These are phyloP conservation scores for Pristionchus fissidentatus DNA, from an alignment of 2,888 invertebrate species.

Conservation along the genomic window DNA sequence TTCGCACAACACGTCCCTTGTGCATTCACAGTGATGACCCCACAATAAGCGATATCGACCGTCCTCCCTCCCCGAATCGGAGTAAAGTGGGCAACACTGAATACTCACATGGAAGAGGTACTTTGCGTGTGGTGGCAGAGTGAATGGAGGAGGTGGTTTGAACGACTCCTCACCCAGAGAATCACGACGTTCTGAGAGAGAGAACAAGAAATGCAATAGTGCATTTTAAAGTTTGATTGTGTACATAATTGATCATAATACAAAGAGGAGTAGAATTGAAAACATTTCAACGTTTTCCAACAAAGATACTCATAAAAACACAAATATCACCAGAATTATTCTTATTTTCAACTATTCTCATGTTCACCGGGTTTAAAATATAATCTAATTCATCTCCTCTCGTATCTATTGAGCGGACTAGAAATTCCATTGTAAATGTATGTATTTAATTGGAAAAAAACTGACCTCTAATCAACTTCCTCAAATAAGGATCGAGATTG, in stretches of 20 bases:
- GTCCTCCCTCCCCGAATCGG: too few species aligned
- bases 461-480: conserved; percentile 93
- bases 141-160: conserved; percentile 48
- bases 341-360: background rate
- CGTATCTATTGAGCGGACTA: background rate
- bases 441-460: too few species aligned
- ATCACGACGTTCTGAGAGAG: conserved; percentile 43
- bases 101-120: conserved; percentile 57
- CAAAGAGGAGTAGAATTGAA: background rate
- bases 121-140: conserved; percentile 61
- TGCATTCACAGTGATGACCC: background rate
- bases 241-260: background rate
- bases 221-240: background rate
- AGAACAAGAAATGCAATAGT: background rate
- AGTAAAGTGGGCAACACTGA: background rate
- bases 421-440: background rate
- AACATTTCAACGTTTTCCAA: background rate
- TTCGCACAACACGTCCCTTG: too few species aligned
- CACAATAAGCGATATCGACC: background rate
- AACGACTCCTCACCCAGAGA: conserved; percentile 39
- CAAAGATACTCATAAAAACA: background rate
- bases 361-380: background rate
- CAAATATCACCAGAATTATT: background rate
- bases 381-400: background rate
- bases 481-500: conserved; percentile 96